phyloP scores from a whole-genome alignment of 2,797 vertebrate genomes.

The Parauchenoglanis ngamensis region DNA sequence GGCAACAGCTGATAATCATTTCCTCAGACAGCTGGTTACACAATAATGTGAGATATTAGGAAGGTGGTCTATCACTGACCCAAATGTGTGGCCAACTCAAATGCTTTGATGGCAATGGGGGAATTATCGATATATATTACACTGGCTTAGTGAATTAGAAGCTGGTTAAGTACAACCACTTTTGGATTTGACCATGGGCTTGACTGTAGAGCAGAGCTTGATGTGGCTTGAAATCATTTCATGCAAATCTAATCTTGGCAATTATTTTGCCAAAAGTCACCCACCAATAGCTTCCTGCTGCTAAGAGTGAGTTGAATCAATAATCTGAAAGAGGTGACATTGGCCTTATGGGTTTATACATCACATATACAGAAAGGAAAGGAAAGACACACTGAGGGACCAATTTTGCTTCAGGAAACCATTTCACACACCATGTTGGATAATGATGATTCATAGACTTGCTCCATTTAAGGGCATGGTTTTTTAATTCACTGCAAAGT shows the following conservation, averaged over 20 bases:
- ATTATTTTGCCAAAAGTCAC: neutral
- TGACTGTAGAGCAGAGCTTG: conserved; percentile 1
- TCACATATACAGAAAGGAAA: neutral
- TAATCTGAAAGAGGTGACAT: neutral
- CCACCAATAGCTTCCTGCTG: neutral
- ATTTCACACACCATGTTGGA: conserved; percentile 27
- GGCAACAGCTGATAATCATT: conserved; percentile 46
- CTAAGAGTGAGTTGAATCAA: neutral
- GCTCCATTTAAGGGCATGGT: neutral
- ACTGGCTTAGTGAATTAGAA: neutral
- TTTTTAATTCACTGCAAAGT: conserved; percentile 27
- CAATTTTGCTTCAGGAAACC: conserved; percentile 27
- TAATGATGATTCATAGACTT: conserved; percentile 31
- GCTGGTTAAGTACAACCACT: neutral
- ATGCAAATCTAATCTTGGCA: neutral
- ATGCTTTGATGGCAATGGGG: neutral
- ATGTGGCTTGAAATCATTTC: conserved; percentile 17
- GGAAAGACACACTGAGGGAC: neutral
- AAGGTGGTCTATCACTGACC: neutral
- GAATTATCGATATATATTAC: neutral
- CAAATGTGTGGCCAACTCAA: neutral
- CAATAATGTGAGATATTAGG: conserved; percentile 31
- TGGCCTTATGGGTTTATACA: neutral
- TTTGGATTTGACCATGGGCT: neutral
- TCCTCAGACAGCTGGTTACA: conserved; percentile 23